Percentiles rank a stretch among this genome's conserved stretches.
Conservation (phyloP, 2,888 invertebrate genomes). For the Blomia tropicalis region DNA sequence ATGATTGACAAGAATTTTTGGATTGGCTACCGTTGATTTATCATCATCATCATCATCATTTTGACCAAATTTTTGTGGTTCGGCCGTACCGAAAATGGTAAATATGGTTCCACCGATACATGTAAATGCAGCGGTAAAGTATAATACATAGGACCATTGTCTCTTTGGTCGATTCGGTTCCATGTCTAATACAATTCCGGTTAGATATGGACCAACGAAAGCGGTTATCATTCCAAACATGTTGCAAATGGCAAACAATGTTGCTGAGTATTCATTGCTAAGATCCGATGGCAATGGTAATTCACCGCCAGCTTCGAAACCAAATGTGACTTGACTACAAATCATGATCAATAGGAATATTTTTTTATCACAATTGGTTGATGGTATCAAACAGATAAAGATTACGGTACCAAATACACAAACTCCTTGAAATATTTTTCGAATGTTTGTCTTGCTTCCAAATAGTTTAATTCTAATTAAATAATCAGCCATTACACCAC, state of each 20-base stretch:
- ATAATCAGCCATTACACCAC: too few relatives aligned
- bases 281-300: neutral
- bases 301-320: neutral
- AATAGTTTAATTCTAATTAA: neutral
- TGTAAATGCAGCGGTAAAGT: neutral
- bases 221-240: constrained; percentile 20
- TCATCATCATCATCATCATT: too few relatives aligned
- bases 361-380: neutral
- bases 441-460: constrained; percentile 1
- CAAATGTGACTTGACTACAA: too few relatives aligned
- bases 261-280: constrained; percentile 19
- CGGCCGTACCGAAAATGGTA: constrained; percentile 14
- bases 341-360: neutral
- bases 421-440: constrained; percentile 17
- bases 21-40: too few relatives aligned
- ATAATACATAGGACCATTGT: constrained; percentile 3
- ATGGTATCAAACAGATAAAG: neutral
- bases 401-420: neutral
- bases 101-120: neutral
- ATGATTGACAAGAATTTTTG: too few relatives aligned
- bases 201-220: constrained; percentile 23
- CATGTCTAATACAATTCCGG: constrained; percentile 18
- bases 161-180: neutral
- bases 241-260: constrained; percentile 25
- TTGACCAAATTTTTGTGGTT: constrained; percentile 11